Conservation (phyloP, 2,113 vertebrate species). For the Semnopithecus entellus region DNA sequence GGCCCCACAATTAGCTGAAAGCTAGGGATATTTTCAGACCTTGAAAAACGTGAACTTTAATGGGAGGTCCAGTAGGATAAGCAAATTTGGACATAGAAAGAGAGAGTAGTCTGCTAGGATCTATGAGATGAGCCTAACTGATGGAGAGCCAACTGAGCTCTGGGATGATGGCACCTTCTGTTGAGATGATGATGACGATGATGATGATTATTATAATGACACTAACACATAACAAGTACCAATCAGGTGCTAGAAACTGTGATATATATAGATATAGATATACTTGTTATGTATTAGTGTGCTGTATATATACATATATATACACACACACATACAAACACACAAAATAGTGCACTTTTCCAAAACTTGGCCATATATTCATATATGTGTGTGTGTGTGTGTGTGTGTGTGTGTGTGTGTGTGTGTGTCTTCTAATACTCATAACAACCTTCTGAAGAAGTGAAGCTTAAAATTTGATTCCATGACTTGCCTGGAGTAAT, state of each 20-base stretch:
- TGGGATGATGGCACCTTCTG: not conserved
- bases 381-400: fast-evolving
- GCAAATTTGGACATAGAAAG: not conserved
- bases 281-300: no score
- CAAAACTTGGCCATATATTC: no score
- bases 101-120: not conserved
- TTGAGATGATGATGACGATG: not conserved
- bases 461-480: not conserved
- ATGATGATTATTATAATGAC: not conserved
- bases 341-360: no score
- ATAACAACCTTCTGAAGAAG: not conserved
- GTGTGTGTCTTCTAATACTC: not conserved
- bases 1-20: not conserved
- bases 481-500: not conserved
- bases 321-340: no score
- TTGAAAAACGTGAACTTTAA: not conserved
- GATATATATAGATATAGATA: not conserved
- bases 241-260: not conserved
- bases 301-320: not conserved
- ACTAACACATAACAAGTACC: not conserved
- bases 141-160: not conserved
- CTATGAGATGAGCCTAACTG: no score
- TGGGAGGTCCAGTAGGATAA: not conserved
- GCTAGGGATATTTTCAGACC: not conserved
- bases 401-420: not conserved